phyloP scores from a whole-genome alignment of 2,113 vertebrate species.

The Lagenorhynchus albirostris region DNA sequence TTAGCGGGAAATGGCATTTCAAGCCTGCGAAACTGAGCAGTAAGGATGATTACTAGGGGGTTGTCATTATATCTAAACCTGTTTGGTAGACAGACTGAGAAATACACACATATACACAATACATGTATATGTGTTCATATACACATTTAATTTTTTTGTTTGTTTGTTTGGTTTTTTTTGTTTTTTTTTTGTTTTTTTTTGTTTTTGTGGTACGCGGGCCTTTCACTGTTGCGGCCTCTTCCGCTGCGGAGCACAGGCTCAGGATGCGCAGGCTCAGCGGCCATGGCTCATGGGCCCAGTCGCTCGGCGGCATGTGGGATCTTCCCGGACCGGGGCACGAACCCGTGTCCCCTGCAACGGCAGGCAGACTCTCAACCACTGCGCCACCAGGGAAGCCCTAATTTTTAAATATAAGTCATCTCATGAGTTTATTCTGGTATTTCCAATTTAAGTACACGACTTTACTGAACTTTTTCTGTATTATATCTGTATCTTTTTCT shows the following conservation, averaged over 20 bases:
- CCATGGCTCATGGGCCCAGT: no score
- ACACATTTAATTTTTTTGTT: not conserved
- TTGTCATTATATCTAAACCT: not conserved
- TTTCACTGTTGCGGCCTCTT: no score
- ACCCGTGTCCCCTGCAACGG: no score
- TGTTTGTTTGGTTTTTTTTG: no score
- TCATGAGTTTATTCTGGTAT: not conserved
- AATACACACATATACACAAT: not conserved
- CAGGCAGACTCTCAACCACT: no score
- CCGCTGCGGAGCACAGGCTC: no score
- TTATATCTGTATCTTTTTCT: not conserved
- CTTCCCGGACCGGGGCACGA: no score
- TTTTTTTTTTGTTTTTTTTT: no score
- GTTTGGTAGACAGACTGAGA: not conserved
- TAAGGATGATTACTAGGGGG: not conserved
- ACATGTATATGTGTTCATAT: not conserved
- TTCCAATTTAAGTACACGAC: not conserved
- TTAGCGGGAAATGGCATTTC: not conserved
- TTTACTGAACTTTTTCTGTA: not conserved
- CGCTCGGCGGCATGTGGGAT: no score
- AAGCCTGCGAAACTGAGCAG: not conserved
- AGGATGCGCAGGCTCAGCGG: no score
- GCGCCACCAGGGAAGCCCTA: no score
- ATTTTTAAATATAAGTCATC: not conserved
- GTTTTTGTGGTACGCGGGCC: no score